Evolutionary conservation across 92 coral and sea anemone species (phyloP), one percentile per base, ranked within the genome.

Genomic region (Paramuricea clavata): DNA sequence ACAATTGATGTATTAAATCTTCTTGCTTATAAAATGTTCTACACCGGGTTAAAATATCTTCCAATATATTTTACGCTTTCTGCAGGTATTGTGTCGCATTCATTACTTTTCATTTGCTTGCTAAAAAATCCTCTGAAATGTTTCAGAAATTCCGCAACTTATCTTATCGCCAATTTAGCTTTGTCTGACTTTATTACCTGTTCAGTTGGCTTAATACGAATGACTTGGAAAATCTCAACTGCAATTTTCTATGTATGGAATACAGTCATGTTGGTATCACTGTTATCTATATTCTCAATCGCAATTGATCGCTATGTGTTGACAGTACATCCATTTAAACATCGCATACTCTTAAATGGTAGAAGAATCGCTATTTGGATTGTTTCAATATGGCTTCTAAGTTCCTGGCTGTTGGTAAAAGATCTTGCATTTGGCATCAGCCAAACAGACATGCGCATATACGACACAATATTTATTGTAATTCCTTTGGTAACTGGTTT

Each of bases 271-370:
- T 50, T 50, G 22, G 59, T 16, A 50, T 50, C 59, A 3, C 11
- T 50, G 59, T 50, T 50, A 3, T 50, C 59, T 50, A 12, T 50
- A 8, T 7, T 50, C 3, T 50, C 59, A 12, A 50, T 50, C 11
- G 59, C 59, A 19, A 8, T 50, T 13, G 59, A 50, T 19, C 59
- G 59, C 3, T 50, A 50, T 16, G 11, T 50, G 17, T 50, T 50
- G 59, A 50, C 59, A 50, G 59, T 50, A 50, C 59, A 50, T 50
- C 59, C 59, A 50, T 50, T 50, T 50, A 50, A 50, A 16, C 59
- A 50, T 16, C 59, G 59, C 21, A 13, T 50, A 50, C 59, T 50
- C 17, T 12, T 16, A 50, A 50, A 4, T 16, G 22, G 59, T 3
- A 50, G 21, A 13, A 12, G 59, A 50, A 16, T 50, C 17, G 59